Base-by-base conservation (phyloP, 2,888 invertebrate species). In the Eupeodes latifasciatus region DNA sequence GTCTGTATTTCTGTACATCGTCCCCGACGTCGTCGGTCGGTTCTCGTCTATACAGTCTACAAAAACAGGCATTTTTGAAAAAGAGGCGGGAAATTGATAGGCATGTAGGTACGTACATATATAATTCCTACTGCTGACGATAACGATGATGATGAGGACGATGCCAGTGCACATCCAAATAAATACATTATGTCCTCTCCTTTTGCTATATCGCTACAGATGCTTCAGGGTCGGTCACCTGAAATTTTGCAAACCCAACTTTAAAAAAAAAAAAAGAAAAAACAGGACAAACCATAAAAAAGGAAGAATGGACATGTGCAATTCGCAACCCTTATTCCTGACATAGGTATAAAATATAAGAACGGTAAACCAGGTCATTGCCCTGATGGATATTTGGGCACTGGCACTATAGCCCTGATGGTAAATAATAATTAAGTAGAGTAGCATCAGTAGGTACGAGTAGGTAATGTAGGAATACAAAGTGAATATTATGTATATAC, bases 1-100 rank as follows among this genome's bases (percentile, higher is more conserved):
- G n/a, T 44, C 16, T 62, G 10, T n/a, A 27, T 27, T 27, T 3
- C 27, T 27, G 2, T 27, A 27, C 27, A 27, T 27, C 27, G 27
- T 27, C 27, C 2, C 27, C 2, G 27, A 27, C 27, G 27, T 27
- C 19, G 36, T 40, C 40, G 5, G 40, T 40, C 40, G 40, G 40
- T 40, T 27, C 27, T 27, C 4, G 40, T 40, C 40, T 40, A 6
- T 40, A 27, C 71, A 57, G 57, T 44, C 71, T 71, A 9, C 44
- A 19, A 71, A 27, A 57, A 72, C 57, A 47, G 71, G 53, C 53
- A 34, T 51, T 69, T 27, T 53, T 40, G 4, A n/a, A 27, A 51
- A 71, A 71, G 19, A 71, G 79, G 71, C 76, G 80, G 83, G 80
- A 87, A 87, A 80, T 72, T 84, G 74, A 83, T 83, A 87, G 69